Percentiles rank a stretch among this genome's conserved stretches.
phyloP scores from a whole-genome alignment of 1,140 invertebrate species.

The Drosophila lacteicornis region DNA sequence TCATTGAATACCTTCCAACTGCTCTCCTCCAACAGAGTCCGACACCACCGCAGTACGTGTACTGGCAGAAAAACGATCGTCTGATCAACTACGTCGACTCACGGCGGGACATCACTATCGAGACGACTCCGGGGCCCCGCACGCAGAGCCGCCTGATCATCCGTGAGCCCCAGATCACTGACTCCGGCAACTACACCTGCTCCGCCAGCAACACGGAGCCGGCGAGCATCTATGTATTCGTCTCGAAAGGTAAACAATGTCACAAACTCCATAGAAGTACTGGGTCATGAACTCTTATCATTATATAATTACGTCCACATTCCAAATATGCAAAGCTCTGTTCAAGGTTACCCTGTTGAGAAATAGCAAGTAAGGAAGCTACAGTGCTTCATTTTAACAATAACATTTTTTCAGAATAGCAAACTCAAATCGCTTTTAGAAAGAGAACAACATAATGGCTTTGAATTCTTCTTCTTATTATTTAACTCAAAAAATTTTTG shows the following conservation, averaged over 20 bases:
- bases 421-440: no score
- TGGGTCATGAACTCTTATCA: background rate
- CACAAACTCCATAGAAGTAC: constrained; percentile 9
- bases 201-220: constrained; percentile 95
- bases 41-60: constrained; percentile 94
- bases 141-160: constrained; percentile 94
- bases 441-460: no score
- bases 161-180: constrained; percentile 91
- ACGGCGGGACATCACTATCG: constrained; percentile 92
- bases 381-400: no score
- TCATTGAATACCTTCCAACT: background rate
- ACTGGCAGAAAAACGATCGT: constrained; percentile 96
- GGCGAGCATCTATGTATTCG: constrained; percentile 94
- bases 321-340: no score
- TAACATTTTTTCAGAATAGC: no score
- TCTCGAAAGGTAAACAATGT: constrained; percentile 91
- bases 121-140: constrained; percentile 92
- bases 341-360: no score
- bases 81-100: constrained; percentile 97
- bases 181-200: constrained; percentile 96
- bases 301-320: no score
- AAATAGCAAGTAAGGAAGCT: no score
- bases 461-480: no score
- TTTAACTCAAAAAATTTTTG: no score
- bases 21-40: constrained; percentile 88